Percentiles rank a stretch among this genome's conserved stretches.
phyloP scores from a whole-genome alignment of 2,888 invertebrate genomes.

The Athalia cordata region DNA sequence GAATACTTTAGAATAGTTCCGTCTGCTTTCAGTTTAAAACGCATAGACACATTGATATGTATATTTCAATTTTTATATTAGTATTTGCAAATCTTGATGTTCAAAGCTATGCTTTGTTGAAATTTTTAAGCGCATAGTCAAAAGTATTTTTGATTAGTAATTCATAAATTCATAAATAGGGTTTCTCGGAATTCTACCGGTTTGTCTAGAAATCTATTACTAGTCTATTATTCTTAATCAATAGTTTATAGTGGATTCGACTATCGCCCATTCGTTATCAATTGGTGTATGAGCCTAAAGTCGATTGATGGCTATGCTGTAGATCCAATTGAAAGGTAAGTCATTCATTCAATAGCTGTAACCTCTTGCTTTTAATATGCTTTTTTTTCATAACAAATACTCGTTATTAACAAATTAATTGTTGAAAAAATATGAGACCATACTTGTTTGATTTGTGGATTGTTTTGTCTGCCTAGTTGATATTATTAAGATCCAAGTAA shows the following conservation, averaged over 20 bases:
- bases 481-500: no score
- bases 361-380: not conserved
- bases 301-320: conserved; percentile 92
- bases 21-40: not conserved
- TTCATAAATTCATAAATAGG: conserved; percentile 25
- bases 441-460: no score
- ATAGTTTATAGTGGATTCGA: conserved; percentile 85
- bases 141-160: conserved; percentile 33
- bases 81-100: not conserved
- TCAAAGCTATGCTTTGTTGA: conserved; percentile 5
- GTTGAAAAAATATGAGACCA: not conserved
- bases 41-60: not conserved
- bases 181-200: not conserved
- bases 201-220: conserved; percentile 24
- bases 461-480: no score
- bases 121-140: conserved; percentile 8
- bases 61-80: conserved; percentile 6
- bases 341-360: conserved; percentile 39
- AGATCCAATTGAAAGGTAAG: conserved; percentile 92
- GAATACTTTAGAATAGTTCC: conserved; percentile 4
- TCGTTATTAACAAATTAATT: not conserved
- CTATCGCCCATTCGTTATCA: conserved; percentile 93
- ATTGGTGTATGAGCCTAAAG: conserved; percentile 93
- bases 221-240: conserved; percentile 68
- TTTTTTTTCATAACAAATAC: not conserved